phyloP scores from a whole-genome alignment of 2,888 invertebrate species.

The Lysandra bellargus region DNA sequence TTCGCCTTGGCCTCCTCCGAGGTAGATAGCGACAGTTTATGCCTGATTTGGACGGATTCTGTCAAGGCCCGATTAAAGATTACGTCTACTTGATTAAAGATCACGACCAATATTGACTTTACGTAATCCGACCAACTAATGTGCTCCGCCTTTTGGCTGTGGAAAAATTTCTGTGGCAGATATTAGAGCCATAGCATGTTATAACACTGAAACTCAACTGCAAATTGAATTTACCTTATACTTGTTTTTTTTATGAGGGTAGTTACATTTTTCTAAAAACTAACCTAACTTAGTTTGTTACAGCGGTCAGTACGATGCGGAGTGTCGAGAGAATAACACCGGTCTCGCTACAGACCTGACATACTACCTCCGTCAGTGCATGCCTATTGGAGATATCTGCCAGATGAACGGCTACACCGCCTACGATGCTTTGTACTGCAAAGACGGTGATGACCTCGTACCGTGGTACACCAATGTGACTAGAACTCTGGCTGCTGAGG shows the following conservation, averaged over 20 bases:
- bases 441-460: constrained; percentile 51
- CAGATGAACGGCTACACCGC: constrained; percentile 56
- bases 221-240: not conserved
- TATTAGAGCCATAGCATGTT: too few relatives aligned
- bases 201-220: too few relatives aligned
- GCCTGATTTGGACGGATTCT: too few relatives aligned
- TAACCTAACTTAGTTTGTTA: constrained; percentile 78
- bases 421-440: constrained; percentile 71
- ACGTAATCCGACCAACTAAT: too few relatives aligned
- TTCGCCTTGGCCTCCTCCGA: too few relatives aligned
- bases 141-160: too few relatives aligned
- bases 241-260: not conserved
- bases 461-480: constrained; percentile 78
- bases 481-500: constrained; percentile 82
- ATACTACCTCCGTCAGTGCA: constrained; percentile 77
- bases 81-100: too few relatives aligned
- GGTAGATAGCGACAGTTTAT: too few relatives aligned
- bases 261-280: not conserved
- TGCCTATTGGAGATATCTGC: constrained; percentile 76
- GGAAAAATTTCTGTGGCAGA: too few relatives aligned
- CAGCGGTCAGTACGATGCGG: constrained; percentile 81
- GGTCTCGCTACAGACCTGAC: constrained; percentile 62
- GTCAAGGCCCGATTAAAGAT: too few relatives aligned
- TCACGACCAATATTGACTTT: too few relatives aligned
- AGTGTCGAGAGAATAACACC: constrained; percentile 68